Conservation (phyloP, 2,888 invertebrate species). For the Magallana nippona region DNA sequence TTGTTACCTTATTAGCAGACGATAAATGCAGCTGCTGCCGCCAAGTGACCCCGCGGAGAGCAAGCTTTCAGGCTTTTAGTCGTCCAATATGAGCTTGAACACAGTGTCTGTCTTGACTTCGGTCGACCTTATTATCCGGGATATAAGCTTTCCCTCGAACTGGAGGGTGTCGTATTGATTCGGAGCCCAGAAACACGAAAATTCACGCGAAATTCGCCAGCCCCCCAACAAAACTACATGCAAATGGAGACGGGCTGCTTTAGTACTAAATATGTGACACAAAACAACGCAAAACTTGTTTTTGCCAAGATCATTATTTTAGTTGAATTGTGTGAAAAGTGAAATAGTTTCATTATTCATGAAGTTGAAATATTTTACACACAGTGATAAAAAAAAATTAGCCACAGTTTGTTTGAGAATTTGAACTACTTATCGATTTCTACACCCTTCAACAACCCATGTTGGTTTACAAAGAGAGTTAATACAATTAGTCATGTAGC, state of each 20-base stretch:
- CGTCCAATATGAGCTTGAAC: conserved; percentile 30
- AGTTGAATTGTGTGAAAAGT: neutral
- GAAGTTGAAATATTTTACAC: neutral
- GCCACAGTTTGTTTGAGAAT: neutral
- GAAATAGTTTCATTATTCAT: neutral
- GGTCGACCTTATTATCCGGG: conserved; percentile 30
- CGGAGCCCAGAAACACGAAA: neutral
- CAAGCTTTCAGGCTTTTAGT: conserved; percentile 14
- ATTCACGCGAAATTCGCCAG: conserved; percentile 22
- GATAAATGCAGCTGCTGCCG: conserved; percentile 30
- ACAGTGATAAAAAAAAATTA: neutral
- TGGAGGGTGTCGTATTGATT: conserved; percentile 16
- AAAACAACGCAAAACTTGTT: neutral
- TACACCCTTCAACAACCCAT: conserved; percentile 15
- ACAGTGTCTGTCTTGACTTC: conserved; percentile 14
- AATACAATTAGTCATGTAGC: neutral
- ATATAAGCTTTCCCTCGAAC: conserved; percentile 28
- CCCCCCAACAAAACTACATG: neutral
- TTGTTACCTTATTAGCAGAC: conserved; percentile 33
- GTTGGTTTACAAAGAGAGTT: neutral
- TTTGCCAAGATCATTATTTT: neutral
- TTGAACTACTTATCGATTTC: conserved; percentile 12
- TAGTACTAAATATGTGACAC: neutral
- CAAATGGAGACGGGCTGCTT: neutral
- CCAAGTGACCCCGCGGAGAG: conserved; percentile 28